These are phyloP conservation scores for Coccyzus lansbergi DNA, from an alignment of 2,797 vertebrate species.

Conservation along the genomic window DNA sequence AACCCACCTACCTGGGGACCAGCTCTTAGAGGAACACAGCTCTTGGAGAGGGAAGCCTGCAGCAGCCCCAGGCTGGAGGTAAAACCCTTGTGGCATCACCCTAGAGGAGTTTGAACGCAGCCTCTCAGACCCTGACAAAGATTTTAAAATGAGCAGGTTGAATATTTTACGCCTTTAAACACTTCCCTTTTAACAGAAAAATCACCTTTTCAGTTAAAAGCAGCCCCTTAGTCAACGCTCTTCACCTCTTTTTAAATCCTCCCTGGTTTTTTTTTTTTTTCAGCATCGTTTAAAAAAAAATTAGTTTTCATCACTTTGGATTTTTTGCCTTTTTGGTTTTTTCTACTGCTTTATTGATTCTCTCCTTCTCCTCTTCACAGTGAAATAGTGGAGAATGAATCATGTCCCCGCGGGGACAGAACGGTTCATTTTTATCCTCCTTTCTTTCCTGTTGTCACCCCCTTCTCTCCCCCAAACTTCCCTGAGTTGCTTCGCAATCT, in stretches of 20 bases:
- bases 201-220: not conserved
- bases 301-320: not conserved
- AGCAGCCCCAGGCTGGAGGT: not conserved
- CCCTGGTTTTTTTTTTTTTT: not conserved
- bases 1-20: not conserved
- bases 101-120: not conserved
- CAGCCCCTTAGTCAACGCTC: not conserved
- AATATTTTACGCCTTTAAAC: not conserved
- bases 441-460: constrained; percentile 33
- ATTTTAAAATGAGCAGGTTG: not conserved
- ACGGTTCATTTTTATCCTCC: constrained; percentile 34
- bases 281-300: not conserved
- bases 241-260: not conserved
- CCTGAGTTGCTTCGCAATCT: constrained; percentile 5
- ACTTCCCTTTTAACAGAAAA: not conserved
- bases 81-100: not conserved
- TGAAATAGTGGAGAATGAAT: not conserved
- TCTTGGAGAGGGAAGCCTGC: not conserved
- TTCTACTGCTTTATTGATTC: not conserved
- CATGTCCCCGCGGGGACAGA: not conserved
- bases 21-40: not conserved
- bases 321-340: not conserved
- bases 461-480: not conserved
- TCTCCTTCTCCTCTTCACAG: not conserved
- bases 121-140: not conserved